These are phyloP conservation scores for Stegodyphus dumicola DNA, from an alignment of 1,140 invertebrate genomes.

Conservation along the genomic window DNA sequence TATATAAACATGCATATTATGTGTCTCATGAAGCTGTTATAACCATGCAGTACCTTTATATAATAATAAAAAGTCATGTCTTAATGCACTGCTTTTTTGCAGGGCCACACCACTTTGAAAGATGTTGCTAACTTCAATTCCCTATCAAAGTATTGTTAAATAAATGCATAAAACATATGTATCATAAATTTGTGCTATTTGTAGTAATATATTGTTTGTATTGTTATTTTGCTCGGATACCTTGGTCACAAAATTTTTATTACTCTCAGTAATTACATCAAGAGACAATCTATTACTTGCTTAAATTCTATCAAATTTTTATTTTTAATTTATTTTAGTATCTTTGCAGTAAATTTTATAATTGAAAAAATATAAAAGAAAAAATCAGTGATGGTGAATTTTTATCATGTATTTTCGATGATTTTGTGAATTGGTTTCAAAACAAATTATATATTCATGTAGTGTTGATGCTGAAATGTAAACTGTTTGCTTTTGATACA, in stretches of 20 bases:
- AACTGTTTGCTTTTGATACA: too few relatives aligned
- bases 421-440: too few relatives aligned
- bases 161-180: constrained; percentile 45
- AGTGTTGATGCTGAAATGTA: too few relatives aligned
- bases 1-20: not conserved
- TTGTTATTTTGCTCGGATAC: not conserved
- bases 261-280: not conserved
- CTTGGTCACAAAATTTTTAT: not conserved
- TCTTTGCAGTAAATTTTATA: too few relatives aligned
- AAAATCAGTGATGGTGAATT: too few relatives aligned
- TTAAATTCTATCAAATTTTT: too few relatives aligned
- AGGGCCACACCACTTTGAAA: constrained; percentile 48
- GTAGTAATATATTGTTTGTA: constrained; percentile 42
- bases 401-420: too few relatives aligned
- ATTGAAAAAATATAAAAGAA: too few relatives aligned
- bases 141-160: constrained; percentile 60
- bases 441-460: too few relatives aligned
- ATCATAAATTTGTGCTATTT: constrained; percentile 51
- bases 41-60: constrained; percentile 53
- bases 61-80: constrained; percentile 17
- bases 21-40: constrained; percentile 29
- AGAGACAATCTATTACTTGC: not conserved
- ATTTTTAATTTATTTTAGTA: too few relatives aligned
- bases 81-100: constrained; percentile 48
- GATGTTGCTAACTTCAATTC: constrained; percentile 60